phyloP scores from a whole-genome alignment of 2,113 vertebrate genomes.

The Hydrochoerus hydrochaeris region DNA sequence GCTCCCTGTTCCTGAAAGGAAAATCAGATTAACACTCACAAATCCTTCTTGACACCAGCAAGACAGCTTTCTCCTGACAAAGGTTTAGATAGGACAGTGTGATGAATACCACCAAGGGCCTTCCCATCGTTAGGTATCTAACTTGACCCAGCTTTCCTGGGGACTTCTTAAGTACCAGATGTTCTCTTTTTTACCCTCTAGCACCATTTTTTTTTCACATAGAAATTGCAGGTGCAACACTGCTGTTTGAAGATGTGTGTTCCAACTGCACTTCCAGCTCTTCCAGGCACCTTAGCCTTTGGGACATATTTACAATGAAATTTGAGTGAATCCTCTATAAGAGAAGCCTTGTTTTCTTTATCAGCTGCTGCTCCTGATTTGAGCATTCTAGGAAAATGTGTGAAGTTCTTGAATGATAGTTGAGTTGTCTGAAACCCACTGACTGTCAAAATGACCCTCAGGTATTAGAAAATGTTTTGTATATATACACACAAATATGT shows the following conservation, averaged over 20 bases:
- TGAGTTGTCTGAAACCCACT: not conserved
- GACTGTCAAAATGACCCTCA: not conserved
- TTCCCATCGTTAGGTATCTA: slow-evolving; percentile 32
- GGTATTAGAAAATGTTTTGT: not conserved
- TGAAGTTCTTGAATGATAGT: slow-evolving; percentile 8
- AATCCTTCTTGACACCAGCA: slow-evolving; percentile 77
- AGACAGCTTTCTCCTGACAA: slow-evolving; percentile 74
- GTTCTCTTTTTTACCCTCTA: slow-evolving; percentile 39
- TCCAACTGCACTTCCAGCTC: slow-evolving; percentile 34
- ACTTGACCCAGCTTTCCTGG: not conserved
- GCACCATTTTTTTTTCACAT: not conserved
- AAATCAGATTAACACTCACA: slow-evolving; percentile 66
- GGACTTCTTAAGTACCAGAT: not conserved
- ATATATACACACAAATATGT: not conserved
- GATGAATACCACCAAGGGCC: slow-evolving; percentile 62
- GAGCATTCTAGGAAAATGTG: slow-evolving; percentile 50
- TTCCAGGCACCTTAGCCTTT: not conserved
- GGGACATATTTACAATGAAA: slow-evolving; percentile 63
- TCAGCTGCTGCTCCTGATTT: slow-evolving; percentile 69
- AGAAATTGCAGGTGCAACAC: not conserved
- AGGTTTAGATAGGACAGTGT: slow-evolving; percentile 70
- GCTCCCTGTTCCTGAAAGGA: slow-evolving; percentile 59
- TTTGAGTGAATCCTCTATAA: not conserved
- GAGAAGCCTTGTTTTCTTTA: slow-evolving; percentile 61
- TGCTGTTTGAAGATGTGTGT: slow-evolving; percentile 5